phyloP scores from a whole-genome alignment of 1,140 invertebrate species.

The Habropoda laboriosa region DNA sequence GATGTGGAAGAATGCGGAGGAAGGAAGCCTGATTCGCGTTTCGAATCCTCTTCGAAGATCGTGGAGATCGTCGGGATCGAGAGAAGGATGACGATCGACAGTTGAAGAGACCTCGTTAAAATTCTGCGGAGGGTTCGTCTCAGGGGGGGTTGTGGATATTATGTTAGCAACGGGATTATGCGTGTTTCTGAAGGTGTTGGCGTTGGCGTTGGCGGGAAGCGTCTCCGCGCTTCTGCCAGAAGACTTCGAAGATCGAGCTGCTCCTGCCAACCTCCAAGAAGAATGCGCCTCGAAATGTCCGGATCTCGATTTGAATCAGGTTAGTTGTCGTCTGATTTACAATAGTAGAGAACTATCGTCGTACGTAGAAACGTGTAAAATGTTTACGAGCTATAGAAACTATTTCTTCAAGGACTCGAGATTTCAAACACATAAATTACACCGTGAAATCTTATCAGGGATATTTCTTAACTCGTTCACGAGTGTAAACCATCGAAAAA shows the following conservation, averaged over 20 bases:
- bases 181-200: conserved; percentile 70
- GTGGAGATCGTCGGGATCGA: conserved; percentile 9
- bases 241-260: conserved; percentile 60
- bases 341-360: not conserved
- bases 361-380: not conserved
- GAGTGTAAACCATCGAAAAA: not conserved
- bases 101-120: not conserved
- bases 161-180: conserved; percentile 77
- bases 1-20: conserved; percentile 20
- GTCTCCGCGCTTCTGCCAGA: conserved; percentile 70
- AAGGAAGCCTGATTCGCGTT: not conserved
- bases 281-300: conserved; percentile 77
- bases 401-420: not conserved
- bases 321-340: conserved; percentile 25
- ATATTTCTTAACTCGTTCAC: not conserved
- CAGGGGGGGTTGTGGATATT: conserved; percentile 68
- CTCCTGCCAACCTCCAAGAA: conserved; percentile 70
- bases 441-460: not conserved
- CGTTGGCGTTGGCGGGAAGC: conserved; percentile 69
- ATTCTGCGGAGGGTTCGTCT: conserved; percentile 24
- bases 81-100: conserved; percentile 47
- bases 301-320: conserved; percentile 76
- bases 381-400: not conserved
- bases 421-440: not conserved
- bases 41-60: not conserved